Percentiles rank a stretch among this genome's conserved stretches.
Conservation (phyloP, 2,113 vertebrate genomes). For the Stegostoma tigrinum region DNA sequence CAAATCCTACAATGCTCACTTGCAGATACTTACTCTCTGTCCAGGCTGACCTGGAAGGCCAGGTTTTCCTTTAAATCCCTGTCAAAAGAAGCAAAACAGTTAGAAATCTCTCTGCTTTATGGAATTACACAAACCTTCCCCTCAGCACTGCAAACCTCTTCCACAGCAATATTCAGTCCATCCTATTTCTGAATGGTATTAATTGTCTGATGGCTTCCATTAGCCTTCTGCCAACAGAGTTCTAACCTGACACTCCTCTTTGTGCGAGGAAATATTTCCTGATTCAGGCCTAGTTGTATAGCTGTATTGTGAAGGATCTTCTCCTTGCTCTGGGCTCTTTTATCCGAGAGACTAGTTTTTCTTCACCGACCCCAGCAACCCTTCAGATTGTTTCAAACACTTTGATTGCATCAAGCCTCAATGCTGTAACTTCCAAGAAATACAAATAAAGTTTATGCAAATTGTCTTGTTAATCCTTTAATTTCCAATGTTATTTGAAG, state of each 20-base stretch:
- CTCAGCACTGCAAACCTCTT: not conserved
- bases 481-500: not conserved
- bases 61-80: conserved; percentile 76
- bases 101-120: not conserved
- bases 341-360: not conserved
- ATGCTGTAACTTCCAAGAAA: not conserved
- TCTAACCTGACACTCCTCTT: not conserved
- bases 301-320: not conserved
- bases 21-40: conserved; percentile 54
- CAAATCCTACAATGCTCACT: not conserved
- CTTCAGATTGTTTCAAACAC: not conserved
- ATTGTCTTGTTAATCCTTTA: not conserved
- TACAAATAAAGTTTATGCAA: not conserved
- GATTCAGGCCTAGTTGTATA: not conserved
- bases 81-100: conserved; percentile 39
- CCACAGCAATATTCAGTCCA: not conserved
- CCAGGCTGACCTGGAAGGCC: conserved; percentile 69
- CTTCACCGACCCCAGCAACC: not conserved
- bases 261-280: not conserved
- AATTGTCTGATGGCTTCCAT: not conserved
- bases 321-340: too few relatives aligned
- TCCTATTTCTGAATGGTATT: not conserved
- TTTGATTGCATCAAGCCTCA: not conserved
- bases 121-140: not conserved
- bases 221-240: not conserved